Evolutionary conservation across 2,888 invertebrate genomes (phyloP), one percentile per base, ranked within the genome.

Genomic region (Scrobipalpa costella): DNA sequence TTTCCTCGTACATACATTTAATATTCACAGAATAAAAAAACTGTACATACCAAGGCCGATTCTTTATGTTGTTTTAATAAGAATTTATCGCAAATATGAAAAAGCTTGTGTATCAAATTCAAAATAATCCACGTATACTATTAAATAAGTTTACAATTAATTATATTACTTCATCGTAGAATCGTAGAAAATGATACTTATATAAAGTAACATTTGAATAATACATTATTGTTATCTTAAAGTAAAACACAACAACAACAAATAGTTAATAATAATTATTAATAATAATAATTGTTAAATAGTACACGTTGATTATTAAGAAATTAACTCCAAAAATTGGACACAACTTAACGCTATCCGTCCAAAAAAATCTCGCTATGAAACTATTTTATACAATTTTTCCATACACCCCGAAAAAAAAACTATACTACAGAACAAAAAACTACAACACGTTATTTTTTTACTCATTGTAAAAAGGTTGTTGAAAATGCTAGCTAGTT

Each of bases 371-470:
- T 85, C 81, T 85, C 81, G 82, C 87, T 84, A 85, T 80, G 81
- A 84, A 83, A 81, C 87, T 88, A 90, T 84, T 89, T 90, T 90
- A 86, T 90, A 90, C 89, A 90, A 73, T 79, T 83, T 84, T 88
- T 79, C 88, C 90, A 85, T 88, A 89, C 88, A 90, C 89, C 90
- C 86, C 78, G 77, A 80, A 77, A 84, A 83, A 77, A 40, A 76
- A 60, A 72, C 70, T 75, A 55, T 55, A 15, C 55, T 80, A 76
- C 70, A 81, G 75, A 79, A 81, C 78, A 77, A 79, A 75, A 77
- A 71, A 73, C 73, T 76, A 64, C 62, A 74, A 75, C 73, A 74
- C 75, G 70, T 78, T 72, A 72, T 13, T 36, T 27, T n/a, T 27
- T 76, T 78, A 78, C 68, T 75, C 79, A 72, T 75, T 77, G 84